Conservation (phyloP, 1,140 invertebrate species). For the Drosophila nebulosa region DNA sequence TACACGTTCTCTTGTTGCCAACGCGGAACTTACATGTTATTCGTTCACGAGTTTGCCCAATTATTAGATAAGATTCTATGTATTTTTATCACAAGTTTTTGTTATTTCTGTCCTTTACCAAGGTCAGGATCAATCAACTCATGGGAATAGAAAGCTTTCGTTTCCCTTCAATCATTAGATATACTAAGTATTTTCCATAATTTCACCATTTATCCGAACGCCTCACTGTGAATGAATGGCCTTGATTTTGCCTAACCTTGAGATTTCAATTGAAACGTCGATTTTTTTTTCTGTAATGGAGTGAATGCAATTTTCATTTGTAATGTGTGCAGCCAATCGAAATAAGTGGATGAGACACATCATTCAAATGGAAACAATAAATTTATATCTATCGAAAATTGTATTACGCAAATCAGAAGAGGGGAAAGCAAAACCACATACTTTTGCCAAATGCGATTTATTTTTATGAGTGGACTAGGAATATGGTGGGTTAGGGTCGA, state of each 20-base stretch:
- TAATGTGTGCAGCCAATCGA: conserved; percentile 16
- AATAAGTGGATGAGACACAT: not conserved
- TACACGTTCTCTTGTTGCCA: conserved; percentile 20
- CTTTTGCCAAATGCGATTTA: conserved; percentile 53
- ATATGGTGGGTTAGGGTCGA: not conserved
- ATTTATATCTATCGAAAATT: conserved; percentile 28
- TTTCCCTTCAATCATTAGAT: not conserved
- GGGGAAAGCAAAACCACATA: conserved; percentile 9
- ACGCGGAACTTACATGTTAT: conserved; percentile 27
- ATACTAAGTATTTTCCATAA: not conserved
- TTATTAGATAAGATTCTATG: not conserved
- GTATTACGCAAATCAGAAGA: conserved; percentile 42
- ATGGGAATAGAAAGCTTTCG: not conserved
- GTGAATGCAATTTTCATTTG: conserved; percentile 28
- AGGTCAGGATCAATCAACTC: conserved; percentile 50
- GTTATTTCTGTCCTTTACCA: conserved; percentile 1
- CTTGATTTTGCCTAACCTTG: conserved; percentile 27
- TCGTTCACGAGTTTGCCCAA: conserved; percentile 27
- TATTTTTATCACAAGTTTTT: conserved; percentile 32
- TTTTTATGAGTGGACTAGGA: conserved; percentile 22
- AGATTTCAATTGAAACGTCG: conserved; percentile 29
- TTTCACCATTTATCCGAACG: conserved; percentile 32
- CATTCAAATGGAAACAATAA: conserved; percentile 12
- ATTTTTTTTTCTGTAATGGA: conserved; percentile 14
- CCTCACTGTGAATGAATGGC: conserved; percentile 34